Conservation (phyloP, 1,140 invertebrate species). For the Formica selysi region DNA sequence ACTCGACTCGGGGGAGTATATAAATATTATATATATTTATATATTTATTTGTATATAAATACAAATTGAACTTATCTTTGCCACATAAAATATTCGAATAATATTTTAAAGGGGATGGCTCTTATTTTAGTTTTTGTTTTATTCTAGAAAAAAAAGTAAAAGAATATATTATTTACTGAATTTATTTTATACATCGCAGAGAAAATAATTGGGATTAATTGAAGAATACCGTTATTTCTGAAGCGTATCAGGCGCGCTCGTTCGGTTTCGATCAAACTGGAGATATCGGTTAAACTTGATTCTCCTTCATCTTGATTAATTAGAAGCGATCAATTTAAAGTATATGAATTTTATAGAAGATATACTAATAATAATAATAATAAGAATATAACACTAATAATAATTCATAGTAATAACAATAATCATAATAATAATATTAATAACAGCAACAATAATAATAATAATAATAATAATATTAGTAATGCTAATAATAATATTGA, state of each 20-base stretch:
- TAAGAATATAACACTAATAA: conserved; percentile 17
- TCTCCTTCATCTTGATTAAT: conserved; percentile 54
- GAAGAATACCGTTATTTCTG: background rate
- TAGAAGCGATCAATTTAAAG: conserved; percentile 58
- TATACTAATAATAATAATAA: conserved; percentile 27
- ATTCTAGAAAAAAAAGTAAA: background rate
- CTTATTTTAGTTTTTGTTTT: background rate
- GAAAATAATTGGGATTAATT: background rate
- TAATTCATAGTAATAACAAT: conserved; percentile 22
- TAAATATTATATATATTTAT: too few species aligned
- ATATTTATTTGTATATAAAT: background rate
- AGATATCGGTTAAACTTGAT: conserved; percentile 25
- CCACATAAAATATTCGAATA: background rate
- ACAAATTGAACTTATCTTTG: background rate
- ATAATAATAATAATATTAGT: conserved; percentile 13
- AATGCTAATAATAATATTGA: conserved; percentile 37
- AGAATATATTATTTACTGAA: background rate
- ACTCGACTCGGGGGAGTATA: background rate
- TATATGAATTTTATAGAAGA: conserved; percentile 65
- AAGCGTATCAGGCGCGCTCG: background rate
- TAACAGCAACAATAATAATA: conserved; percentile 23
- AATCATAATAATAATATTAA: conserved; percentile 43
- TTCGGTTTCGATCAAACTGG: conserved; percentile 50
- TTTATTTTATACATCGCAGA: background rate
- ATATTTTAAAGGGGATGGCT: background rate